Base-by-base conservation (phyloP, 2,113 vertebrate species). In the Drymodes brunneopygia region DNA sequence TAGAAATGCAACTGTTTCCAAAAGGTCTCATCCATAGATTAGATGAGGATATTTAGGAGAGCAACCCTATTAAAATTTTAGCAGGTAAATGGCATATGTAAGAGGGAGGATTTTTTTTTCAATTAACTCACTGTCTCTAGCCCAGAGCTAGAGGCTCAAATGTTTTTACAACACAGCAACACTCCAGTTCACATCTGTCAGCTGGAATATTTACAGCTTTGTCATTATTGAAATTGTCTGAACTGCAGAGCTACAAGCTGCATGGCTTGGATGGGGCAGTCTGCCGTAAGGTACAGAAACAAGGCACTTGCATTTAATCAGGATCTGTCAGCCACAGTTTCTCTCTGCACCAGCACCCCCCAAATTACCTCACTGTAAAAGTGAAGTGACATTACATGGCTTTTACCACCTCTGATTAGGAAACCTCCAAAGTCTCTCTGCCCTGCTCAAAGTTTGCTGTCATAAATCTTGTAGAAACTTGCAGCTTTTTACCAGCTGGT, bases 141-240 rank as follows among this genome's bases (percentile, higher is more conserved):
- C 94, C 95, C 27, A 35, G 36, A 94, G 95, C 75, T 61, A 74
- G 31, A 54, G 27, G 36, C 73, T 81, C 89, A 93, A 75, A 78
- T 82, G 90, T 92, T 98, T 97, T 94, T 93, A 94, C 93, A 87
- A 81, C 86, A 81, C 78, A 70, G 71, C 3, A 0, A 61, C 57
- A 84, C 92, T 95, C 95, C 97, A 97, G 60, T 64, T 83, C 89
- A 95, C 96, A 96, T 97, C 97, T 97, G 97, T 96, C 97, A 96
- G 64, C 64, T 83, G 67, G 86, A 91, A 91, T 88, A 94, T 72
- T 92, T 94, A 93, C 33, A 92, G 58, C 91, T 90, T 79, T 61
- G 60, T 88, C 94, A 94, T 97, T 91, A 97, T 74, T 92, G 90
- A 94, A 95, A 88, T 83, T 33, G 22, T 93, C 96, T 85, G 67